phyloP scores from a whole-genome alignment of 2,888 invertebrate species.

The Galerucella pusilla region DNA sequence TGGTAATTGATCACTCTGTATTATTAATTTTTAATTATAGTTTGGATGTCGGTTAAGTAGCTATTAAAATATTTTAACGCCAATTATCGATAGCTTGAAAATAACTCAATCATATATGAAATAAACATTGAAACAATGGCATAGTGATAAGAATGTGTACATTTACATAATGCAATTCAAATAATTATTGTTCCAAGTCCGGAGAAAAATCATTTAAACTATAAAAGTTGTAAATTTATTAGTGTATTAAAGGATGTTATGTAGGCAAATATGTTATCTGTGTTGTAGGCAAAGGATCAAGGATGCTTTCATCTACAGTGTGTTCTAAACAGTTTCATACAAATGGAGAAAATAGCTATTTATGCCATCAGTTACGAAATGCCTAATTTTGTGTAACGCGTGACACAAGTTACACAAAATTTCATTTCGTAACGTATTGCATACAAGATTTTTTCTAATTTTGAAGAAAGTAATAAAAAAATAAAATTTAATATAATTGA shows the following conservation, averaged over 20 bases:
- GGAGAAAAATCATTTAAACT: not conserved
- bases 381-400: no score
- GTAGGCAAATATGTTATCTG: not conserved
- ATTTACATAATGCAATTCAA: not conserved
- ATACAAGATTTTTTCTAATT: no score
- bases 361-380: no score
- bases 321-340: no score
- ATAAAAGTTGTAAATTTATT: not conserved
- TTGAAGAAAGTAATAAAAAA: no score
- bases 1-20: no score
- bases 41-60: not conserved
- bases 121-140: not conserved
- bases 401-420: no score
- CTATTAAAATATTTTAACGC: not conserved
- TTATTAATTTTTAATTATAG: not conserved
- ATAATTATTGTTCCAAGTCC: not conserved
- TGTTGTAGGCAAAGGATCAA: no score
- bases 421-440: no score
- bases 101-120: not conserved
- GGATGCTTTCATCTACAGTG: no score
- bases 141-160: not conserved
- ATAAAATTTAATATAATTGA: no score
- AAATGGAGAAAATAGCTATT: no score
- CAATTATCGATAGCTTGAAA: not conserved
- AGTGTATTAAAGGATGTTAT: not conserved